These are phyloP conservation scores for Tachycineta bicolor DNA, from an alignment of 2,113 vertebrate species.

Conservation along the genomic window DNA sequence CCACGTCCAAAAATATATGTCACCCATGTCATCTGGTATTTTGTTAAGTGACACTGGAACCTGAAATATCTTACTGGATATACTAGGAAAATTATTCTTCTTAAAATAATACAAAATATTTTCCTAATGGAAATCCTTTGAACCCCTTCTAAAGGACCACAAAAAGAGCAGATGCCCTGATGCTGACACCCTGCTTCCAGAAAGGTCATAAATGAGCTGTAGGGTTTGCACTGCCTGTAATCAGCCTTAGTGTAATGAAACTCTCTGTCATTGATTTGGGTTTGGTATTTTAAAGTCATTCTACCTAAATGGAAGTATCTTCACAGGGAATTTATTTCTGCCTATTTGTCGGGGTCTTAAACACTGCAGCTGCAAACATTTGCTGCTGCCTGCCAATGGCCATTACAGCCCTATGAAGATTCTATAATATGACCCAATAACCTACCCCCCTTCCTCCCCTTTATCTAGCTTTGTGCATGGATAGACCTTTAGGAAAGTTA, in stretches of 20 bases:
- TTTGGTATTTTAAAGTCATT: neutral
- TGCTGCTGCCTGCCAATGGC: constrained; percentile 48
- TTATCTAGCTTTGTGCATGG: constrained; percentile 60
- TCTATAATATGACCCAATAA: constrained; percentile 66
- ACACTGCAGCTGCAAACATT: constrained; percentile 24
- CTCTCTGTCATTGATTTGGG: neutral
- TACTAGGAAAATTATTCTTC: neutral
- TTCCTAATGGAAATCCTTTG: neutral
- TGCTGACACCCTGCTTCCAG: neutral
- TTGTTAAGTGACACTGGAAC: neutral
- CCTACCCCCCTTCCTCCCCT: constrained; percentile 56
- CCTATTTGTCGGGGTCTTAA: neutral
- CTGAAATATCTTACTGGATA: neutral
- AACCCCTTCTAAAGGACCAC: neutral
- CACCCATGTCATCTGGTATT: neutral
- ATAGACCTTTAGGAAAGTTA: constrained; percentile 75
- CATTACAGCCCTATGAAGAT: constrained; percentile 63
- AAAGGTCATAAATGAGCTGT: neutral
- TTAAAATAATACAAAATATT: neutral
- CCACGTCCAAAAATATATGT: neutral
- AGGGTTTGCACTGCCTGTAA: neutral
- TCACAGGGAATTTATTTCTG: constrained; percentile 15
- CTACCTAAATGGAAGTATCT: neutral
- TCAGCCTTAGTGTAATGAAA: neutral
- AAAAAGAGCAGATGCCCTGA: neutral